Base-by-base conservation (phyloP, 2,888 invertebrate genomes). In the Cataglyphis albicans region DNA sequence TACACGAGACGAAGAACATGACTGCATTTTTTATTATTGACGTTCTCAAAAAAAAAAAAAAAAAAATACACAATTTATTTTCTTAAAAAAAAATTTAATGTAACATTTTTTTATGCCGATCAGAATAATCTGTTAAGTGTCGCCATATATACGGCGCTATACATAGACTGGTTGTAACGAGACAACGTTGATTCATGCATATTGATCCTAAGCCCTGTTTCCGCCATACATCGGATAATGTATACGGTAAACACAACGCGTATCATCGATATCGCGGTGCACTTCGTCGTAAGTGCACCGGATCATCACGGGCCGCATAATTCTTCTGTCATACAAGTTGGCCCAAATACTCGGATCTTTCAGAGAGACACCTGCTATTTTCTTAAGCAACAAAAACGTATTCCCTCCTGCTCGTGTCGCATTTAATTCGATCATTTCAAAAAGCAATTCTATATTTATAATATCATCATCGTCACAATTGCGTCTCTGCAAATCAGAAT, bases 231-330 rank as follows among this genome's bases (percentile, higher is more conserved):
- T 84, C 65, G 72, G 78, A 70, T 32, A 67, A 68, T 63, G 73
- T 75, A 82, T 61, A 74, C 70, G 67, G 72, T 64, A 86, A 84
- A 83, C 88, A 78, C 52, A 55, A 38, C 57, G 78, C 61, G 81
- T 72, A 83, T 75, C 84, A 82, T 82, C 84, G 84, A 86, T 86
- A 83, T 67, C 59, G 65, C 59, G 75, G 9, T 65, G 78, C 84
- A 83, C 84, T 87, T 74, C 52, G 74, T 84, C 67, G 82, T 86
- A 86, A 89, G 89, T 88, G 88, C 82, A 83, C 84, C 67, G 83
- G 80, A 84, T 89, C 84, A 88, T 84, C 89, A 81, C 72, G 35
- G 72, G 68, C 67, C 78, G 84, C 86, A 86, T 87, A 89, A 89
- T 89, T 89, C 83, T 89, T 89, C 74, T 29, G 59, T 5, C 32